Conservation (phyloP, 2,888 invertebrate genomes). For the Zele albiditarsus region DNA sequence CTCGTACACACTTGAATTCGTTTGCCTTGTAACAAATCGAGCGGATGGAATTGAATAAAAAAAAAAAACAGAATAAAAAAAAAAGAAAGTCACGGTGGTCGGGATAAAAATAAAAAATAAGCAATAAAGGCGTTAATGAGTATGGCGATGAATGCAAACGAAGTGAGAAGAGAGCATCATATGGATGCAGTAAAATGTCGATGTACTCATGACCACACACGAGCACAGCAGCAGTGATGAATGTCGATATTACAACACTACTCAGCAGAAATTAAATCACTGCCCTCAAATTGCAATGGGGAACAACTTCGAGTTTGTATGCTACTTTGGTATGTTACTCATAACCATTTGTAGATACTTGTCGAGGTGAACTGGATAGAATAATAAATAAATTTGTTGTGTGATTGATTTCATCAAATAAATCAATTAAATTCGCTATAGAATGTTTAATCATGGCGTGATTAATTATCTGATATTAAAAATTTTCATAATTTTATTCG, state of each 20-base stretch:
- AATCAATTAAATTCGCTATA: background rate
- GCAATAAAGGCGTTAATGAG: background rate
- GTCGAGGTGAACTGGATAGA: background rate
- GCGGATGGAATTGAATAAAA: background rate
- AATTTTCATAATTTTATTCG: background rate
- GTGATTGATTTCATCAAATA: background rate
- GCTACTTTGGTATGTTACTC: background rate
- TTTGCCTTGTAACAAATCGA: background rate
- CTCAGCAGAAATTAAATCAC: slow-evolving; percentile 4
- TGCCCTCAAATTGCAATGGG: background rate
- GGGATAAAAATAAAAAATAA: background rate
- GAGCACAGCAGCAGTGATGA: no score
- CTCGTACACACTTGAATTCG: background rate
- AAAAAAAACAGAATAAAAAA: background rate
- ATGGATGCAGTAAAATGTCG: no score
- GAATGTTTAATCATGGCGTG: background rate
- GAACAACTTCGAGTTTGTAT: background rate
- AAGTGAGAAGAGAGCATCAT: background rate
- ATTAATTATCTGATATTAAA: background rate
- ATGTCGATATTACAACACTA: background rate
- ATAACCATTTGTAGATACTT: background rate
- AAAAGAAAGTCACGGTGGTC: background rate
- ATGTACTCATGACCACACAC: no score
- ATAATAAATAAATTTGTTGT: background rate
- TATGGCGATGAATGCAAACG: background rate